Base-by-base conservation (phyloP, 2,888 invertebrate genomes). In the Isoperla grammatica region DNA sequence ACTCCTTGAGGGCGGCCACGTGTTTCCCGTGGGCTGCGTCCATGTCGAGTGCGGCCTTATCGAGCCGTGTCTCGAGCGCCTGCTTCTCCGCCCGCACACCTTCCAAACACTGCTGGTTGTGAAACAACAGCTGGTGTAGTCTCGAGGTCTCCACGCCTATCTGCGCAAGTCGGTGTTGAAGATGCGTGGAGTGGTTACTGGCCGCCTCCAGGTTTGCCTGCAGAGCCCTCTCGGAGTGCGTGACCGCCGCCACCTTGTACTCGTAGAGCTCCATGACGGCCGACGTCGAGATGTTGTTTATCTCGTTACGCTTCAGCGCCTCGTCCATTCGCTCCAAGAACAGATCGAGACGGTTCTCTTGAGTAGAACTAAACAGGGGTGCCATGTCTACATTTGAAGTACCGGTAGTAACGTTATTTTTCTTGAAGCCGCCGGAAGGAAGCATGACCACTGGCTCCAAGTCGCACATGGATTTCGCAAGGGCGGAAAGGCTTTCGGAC, bases 241-340 rank as follows among this genome's bases (percentile, higher is more conserved):
- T 73, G 75, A 81, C 75, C 15, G 78, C 72, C 2, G 81, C 78
- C 71, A 87, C 75, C 49, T 68, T 2, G 70, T 85, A 86, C 17
- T 86, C 85, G 60, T 86, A 87, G 62, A 87, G 69, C 70, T 87
- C 87, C 82, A 87, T 87, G 3, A 87, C 81, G 49, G 85, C 81
- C 0, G 85, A 85, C 0, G 83, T 84, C 0, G 83, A 78, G 56
- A 84, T 75, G 66, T 84, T 81, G 0, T 73, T 71, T 49, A 82
- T 74, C 75, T 53, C 29, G 15, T 50, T 37, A 12, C 39, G 1
- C 15, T 76, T 68, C 9, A 79, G 72, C 1, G 78, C 76, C 11
- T 76, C 74, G 35, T 74, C 69, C 0, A 83, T 72, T 46, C 72
- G 73, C 0, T 70, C 70, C 1, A 83, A 72, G 6, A 81, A 77